A percentile compares a stretch with the other conserved stretches of the same genome.
Conservation (phyloP, 1,140 invertebrate genomes). For the Mesaphorura yosii region DNA sequence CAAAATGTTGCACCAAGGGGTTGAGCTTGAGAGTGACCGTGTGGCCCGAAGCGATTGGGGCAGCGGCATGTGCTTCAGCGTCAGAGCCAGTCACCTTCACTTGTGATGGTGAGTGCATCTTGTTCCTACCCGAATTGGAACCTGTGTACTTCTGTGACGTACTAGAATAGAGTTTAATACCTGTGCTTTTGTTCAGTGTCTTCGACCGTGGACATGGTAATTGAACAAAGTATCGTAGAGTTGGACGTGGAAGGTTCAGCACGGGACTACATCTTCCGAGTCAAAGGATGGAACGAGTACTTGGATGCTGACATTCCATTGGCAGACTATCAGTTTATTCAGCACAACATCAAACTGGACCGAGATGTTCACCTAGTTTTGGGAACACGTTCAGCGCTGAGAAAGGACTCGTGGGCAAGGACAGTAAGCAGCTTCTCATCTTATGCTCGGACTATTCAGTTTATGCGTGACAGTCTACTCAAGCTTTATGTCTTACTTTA, state of each 20-base stretch:
- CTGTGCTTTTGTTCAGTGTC: conserved; percentile 50
- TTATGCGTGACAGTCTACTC: conserved; percentile 2
- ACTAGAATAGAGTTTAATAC: no score
- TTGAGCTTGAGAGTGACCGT: conserved; percentile 77
- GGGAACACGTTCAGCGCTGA: conserved; percentile 52
- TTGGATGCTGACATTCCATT: conserved; percentile 45
- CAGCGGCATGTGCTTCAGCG: no score
- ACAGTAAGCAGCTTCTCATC: conserved; percentile 44
- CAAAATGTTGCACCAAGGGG: conserved; percentile 52
- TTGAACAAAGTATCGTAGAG: conserved; percentile 71
- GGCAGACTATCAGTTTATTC: conserved; percentile 83
- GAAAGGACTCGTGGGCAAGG: conserved; percentile 49
- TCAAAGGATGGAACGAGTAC: conserved; percentile 71
- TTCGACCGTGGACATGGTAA: conserved; percentile 73
- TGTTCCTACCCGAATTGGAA: no score
- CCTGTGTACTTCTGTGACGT: no score
- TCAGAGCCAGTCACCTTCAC: conserved; percentile 63
- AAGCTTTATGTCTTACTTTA: neutral
- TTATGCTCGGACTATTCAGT: conserved; percentile 2
- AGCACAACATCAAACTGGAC: conserved; percentile 85
- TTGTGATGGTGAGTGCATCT: conserved; percentile 63
- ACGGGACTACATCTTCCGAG: conserved; percentile 58
- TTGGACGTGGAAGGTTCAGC: conserved; percentile 58
- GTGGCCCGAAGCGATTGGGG: conserved; percentile 45
- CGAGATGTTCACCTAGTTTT: conserved; percentile 70